A percentile compares a stretch with the other conserved stretches of the same genome.
phyloP scores from a whole-genome alignment of 2,113 vertebrate species.

The Lathamus discolor region DNA sequence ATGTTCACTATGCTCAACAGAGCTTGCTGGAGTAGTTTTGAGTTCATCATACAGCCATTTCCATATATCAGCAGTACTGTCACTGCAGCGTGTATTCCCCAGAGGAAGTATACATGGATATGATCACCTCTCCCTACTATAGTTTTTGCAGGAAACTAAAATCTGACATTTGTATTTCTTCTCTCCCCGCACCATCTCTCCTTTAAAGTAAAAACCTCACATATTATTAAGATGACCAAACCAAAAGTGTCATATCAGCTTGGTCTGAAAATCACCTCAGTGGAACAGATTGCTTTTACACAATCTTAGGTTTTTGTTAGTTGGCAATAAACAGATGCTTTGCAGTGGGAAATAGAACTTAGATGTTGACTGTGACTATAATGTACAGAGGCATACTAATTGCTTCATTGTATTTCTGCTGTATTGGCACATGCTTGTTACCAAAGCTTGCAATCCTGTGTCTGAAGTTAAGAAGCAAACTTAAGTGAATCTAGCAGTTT shows the following conservation, averaged over 20 bases:
- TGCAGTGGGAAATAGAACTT: not conserved
- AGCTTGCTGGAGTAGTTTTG: not conserved
- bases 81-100: not conserved
- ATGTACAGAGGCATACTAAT: not conserved
- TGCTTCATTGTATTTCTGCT: not conserved
- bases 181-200: not conserved
- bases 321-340: not conserved
- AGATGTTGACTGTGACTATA: not conserved
- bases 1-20: not conserved
- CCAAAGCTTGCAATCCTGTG: not conserved
- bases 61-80: not conserved
- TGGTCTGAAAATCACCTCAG: not conserved
- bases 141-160: not conserved
- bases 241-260: not conserved
- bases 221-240: not conserved
- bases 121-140: not conserved
- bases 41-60: not conserved
- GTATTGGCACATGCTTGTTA: not conserved
- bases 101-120: not conserved
- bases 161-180: not conserved
- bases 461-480: not conserved
- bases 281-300: not conserved
- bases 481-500: not conserved
- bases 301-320: not conserved
- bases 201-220: not conserved